Evolutionary conservation across 2,888 invertebrate species (phyloP), one percentile per base, ranked within the genome.

Genomic region (Punctoribates punctum): DNA sequence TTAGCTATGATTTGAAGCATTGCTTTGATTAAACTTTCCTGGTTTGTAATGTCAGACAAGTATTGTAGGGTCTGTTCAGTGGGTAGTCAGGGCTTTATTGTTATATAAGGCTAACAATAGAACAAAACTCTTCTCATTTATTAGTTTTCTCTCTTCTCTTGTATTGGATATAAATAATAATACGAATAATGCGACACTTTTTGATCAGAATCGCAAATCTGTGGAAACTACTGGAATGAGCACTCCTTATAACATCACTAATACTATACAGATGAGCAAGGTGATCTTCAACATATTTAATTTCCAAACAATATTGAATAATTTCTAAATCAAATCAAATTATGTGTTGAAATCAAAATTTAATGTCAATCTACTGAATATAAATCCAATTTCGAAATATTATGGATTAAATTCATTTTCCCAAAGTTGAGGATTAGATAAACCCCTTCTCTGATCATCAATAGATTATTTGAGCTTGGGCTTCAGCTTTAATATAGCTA

Each of bases 101-200:
- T 54, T 54, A 62, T 27, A 27, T 27, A 62, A 62, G 29, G 9
- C 57, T 25, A 57, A 25, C 23, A 57, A 57, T 25, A 57, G 57
- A 27, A 62, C 29, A 29, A 62, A 62, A 62, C 62, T 62, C 62
- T 62, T 62, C 27, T 25, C 27, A 27, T 62, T 62, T 62, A 62
- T 62, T 62, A 27, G 27, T 25, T 62, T 20, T 13, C 25, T 9
- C 29, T 27, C 11, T 62, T 9, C 29, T 25, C 25, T 62, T 23
- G 17, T 27, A 27, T 62, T 62, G 29, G 6, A 62, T 62, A 62
- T 62, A 62, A 62, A 62, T 62, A 62, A 62, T 62, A 29, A 62
- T 62, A 29, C 20, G 62, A 62, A 34, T 34, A 34, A 34, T 34
- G 8, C 34, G 34, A 34, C 62, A 62, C 62, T 62, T 62, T 27